A percentile compares a stretch with the other conserved stretches of the same genome.
Conservation (phyloP, 2,113 vertebrate species). For the Campylorhamphus procurvoides region DNA sequence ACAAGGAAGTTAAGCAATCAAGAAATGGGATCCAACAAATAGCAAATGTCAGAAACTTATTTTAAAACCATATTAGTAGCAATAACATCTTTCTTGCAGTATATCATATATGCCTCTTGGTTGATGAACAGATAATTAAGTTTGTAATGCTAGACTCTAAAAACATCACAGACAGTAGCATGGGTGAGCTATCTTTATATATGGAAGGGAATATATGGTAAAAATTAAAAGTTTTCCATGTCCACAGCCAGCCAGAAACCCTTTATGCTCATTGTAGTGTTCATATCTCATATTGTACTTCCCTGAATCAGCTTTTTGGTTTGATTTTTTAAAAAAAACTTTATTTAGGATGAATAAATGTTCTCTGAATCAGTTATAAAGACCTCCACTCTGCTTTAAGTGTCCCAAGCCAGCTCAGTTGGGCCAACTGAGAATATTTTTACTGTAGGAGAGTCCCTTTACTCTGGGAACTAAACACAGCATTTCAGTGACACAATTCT, state of each 20-base stretch:
- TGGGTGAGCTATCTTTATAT: neutral
- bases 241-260: neutral
- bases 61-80: neutral
- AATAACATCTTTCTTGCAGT: neutral
- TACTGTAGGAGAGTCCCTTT: neutral
- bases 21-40: neutral
- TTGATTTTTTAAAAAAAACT: neutral
- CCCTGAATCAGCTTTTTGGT: neutral
- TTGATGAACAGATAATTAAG: neutral
- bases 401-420: neutral
- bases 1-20: neutral
- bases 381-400: neutral
- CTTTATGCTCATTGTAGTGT: neutral
- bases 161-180: neutral
- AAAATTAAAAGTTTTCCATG: neutral
- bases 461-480: neutral
- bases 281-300: neutral
- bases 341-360: neutral
- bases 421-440: neutral
- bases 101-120: neutral
- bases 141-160: neutral
- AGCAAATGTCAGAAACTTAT: neutral
- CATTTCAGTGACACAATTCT: neutral
- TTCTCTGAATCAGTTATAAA: neutral
- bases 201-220: neutral